These are phyloP conservation scores for Saccostrea glomerata DNA, from an alignment of 1,140 invertebrate species.

Conservation along the genomic window DNA sequence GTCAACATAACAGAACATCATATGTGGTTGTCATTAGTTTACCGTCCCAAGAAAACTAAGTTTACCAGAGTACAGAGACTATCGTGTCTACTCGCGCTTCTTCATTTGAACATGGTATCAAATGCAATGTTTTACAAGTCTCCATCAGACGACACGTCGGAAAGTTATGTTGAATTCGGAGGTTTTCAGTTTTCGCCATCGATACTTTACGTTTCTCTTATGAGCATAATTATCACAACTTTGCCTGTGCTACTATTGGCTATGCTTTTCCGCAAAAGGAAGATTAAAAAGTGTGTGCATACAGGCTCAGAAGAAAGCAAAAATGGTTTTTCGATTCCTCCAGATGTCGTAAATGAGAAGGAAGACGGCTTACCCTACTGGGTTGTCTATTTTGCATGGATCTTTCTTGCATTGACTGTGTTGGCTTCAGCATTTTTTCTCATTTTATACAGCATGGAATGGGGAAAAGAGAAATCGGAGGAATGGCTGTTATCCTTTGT, in stretches of 20 bases:
- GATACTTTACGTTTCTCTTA: conserved; percentile 54
- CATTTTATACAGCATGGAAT: conserved; percentile 65
- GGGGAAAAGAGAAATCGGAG: conserved; percentile 66
- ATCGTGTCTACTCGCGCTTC: conserved; percentile 72
- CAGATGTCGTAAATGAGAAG: background rate
- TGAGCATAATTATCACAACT: conserved; percentile 53
- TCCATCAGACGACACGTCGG: conserved; percentile 25
- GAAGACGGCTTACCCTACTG: conserved; percentile 61
- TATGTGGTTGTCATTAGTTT: conserved; percentile 75
- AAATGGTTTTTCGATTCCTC: background rate
- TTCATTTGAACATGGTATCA: conserved; percentile 77
- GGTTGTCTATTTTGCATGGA: conserved; percentile 69
- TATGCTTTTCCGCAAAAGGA: background rate
- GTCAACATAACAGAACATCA: conserved; percentile 76
- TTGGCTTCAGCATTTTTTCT: conserved; percentile 59
- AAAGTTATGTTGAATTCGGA: conserved; percentile 50
- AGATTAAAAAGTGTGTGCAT: background rate
- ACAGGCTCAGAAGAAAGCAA: background rate
- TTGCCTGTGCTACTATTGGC: conserved; percentile 49
- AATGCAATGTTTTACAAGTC: conserved; percentile 77
- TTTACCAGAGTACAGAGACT: conserved; percentile 77
- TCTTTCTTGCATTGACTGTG: conserved; percentile 52
- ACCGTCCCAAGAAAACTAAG: conserved; percentile 69
- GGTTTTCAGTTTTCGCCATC: conserved; percentile 47
- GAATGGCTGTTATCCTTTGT: conserved; percentile 68